Base-by-base conservation (phyloP, 2,888 invertebrate genomes). In the Polydrusus pterygomalis region DNA sequence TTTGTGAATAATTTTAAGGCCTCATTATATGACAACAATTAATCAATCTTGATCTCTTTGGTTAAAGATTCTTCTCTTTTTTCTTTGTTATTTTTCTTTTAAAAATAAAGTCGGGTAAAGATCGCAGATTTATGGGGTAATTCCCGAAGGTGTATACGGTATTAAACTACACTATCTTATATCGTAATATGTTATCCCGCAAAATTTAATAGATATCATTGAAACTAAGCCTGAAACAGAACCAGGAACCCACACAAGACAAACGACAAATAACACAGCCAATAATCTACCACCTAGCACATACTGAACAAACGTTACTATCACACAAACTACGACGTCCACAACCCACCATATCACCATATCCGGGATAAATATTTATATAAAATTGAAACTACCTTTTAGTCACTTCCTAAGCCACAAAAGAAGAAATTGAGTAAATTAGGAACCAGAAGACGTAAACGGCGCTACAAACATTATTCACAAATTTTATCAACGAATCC, bases 401-500 rank as follows among this genome's bases (percentile, higher is more conserved):
- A 2, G 10, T 40, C 10, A 40, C 40, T 10, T 2, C 10, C 40
- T 10, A 40, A 5, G 40, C 13, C 40, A 2, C 10, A 10, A 10
- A 8, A 40, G 40, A 40, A 40, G 10, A 40, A 5, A 40, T 40
- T 40, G n/a, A n/a, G n/a, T n/a, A n/a, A 8, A 40, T 10, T 40
- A 5, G 7, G 5, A 10, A 40, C 40, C 13, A 40, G 10, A 10
- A 40, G 56, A 2, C 5, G n/a, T n/a, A n/a, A n/a, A n/a, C n/a
- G n/a, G n/a, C 56, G n/a, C 13, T 56, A 20, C 18, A 25, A 56
- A 17, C 47, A 47, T 5, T 15, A 47, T 47, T 56, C 56, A 13
- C n/a, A 56, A 56, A 56, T 56, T 30, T 56, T 56, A 56, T 20
- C 56, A 17, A 11, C 56, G 13, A 56, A 20, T 5, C 56, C 56